Conservation (phyloP, 2,888 invertebrate species). For the Melinopterus prodromus region DNA sequence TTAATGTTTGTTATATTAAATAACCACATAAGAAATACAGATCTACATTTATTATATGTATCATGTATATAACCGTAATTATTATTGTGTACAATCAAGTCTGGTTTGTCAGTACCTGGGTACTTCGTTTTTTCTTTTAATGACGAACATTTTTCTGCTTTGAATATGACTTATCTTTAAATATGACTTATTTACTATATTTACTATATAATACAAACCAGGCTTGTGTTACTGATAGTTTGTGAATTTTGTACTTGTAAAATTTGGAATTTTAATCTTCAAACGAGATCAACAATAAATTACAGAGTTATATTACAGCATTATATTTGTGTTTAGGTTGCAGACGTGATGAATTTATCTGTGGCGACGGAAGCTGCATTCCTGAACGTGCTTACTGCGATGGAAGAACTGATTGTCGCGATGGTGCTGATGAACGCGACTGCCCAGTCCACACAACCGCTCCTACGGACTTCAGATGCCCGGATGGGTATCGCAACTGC, state of each 20-base stretch:
- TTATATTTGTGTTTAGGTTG: constrained; percentile 65
- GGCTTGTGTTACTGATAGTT: neutral
- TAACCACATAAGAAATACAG: neutral
- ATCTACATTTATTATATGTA: neutral
- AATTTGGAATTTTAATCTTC: neutral
- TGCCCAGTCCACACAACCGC: constrained; percentile 52
- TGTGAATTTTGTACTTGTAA: neutral
- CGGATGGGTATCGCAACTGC: constrained; percentile 1
- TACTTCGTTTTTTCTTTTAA: too few species aligned
- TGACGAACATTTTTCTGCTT: neutral
- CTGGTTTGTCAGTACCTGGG: neutral
- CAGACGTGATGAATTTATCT: constrained; percentile 70
- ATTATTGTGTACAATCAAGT: neutral
- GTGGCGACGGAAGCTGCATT: constrained; percentile 72
- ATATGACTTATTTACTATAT: neutral
- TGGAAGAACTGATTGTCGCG: constrained; percentile 72
- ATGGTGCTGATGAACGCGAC: constrained; percentile 76
- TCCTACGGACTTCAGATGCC: neutral
- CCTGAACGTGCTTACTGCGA: constrained; percentile 61
- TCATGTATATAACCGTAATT: neutral
- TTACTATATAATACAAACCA: neutral
- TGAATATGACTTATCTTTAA: neutral
- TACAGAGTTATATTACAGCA: neutral
- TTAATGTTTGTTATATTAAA: neutral
- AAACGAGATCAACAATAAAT: neutral